phyloP scores from a whole-genome alignment of 2,888 invertebrate species.

The Andrena fulva region DNA sequence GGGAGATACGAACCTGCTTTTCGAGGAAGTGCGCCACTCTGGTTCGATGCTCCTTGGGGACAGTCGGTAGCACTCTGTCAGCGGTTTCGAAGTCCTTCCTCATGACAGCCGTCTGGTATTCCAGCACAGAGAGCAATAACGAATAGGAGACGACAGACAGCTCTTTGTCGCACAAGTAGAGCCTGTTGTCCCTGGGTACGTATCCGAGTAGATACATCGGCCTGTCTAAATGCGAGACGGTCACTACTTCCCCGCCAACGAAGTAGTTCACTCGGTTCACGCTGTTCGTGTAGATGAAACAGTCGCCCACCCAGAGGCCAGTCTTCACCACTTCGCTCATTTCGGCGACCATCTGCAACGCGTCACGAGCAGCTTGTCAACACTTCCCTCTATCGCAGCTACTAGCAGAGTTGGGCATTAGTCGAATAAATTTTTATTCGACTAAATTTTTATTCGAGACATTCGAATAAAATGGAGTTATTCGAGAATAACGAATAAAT shows the following conservation, averaged over 20 bases:
- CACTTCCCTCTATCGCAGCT: too few species aligned
- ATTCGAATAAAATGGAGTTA: too few species aligned
- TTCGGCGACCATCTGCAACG: conserved; percentile 91
- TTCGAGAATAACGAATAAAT: too few species aligned
- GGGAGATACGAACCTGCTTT: conserved; percentile 90
- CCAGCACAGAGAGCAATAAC: conserved; percentile 96
- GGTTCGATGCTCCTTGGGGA: conserved; percentile 98
- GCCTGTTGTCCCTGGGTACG: conserved; percentile 97
- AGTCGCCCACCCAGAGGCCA: conserved; percentile 99
- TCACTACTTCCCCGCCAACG: conserved; percentile 99
- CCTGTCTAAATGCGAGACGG: conserved; percentile 98
- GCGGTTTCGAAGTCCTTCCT: conserved; percentile 98
- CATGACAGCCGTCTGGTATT: conserved; percentile 99
- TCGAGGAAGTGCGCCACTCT: conserved; percentile 99
- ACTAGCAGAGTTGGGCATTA: neutral
- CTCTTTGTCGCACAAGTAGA: conserved; percentile 99
- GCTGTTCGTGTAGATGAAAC: conserved; percentile 99
- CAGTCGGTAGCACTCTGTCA: conserved; percentile 96
- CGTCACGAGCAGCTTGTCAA: neutral
- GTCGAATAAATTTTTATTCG: too few species aligned
- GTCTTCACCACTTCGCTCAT: conserved; percentile 97
- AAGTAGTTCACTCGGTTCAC: conserved; percentile 99
- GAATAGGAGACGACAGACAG: conserved; percentile 98
- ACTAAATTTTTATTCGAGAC: too few species aligned
- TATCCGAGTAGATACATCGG: conserved; percentile 99